phyloP scores from a whole-genome alignment of 2,797 vertebrate genomes.

The Arrhamphus sclerolepis region DNA sequence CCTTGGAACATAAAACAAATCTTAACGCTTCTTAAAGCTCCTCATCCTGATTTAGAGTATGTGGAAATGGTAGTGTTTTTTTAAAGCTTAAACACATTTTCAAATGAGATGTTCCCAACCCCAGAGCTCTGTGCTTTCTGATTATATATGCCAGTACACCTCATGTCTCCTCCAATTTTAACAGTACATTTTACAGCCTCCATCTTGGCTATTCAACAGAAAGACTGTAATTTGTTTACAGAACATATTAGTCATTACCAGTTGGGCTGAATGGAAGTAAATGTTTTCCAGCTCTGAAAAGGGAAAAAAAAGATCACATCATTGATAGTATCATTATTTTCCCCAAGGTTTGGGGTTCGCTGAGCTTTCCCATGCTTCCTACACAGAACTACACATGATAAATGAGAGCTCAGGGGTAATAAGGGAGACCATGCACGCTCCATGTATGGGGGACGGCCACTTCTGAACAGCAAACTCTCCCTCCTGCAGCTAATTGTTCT shows the following conservation, averaged over 20 bases:
- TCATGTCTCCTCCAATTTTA: neutral
- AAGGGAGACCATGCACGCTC: constrained; percentile 56
- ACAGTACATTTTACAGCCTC: constrained; percentile 5
- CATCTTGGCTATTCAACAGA: neutral
- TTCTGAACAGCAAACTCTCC: constrained; percentile 37
- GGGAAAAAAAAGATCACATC: too few relatives aligned
- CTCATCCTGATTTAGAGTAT: constrained; percentile 54
- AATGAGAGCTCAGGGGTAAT: constrained; percentile 57
- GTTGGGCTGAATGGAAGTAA: neutral
- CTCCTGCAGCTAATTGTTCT: constrained; percentile 36
- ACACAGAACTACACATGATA: constrained; percentile 56
- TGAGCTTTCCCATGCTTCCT: constrained; percentile 58
- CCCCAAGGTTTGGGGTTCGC: constrained; percentile 14
- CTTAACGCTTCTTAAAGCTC: constrained; percentile 60
- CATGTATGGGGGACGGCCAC: constrained; percentile 13
- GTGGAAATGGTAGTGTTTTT: constrained; percentile 11
- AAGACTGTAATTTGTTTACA: constrained; percentile 5
- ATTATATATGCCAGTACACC: neutral
- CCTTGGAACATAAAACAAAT: constrained; percentile 71
- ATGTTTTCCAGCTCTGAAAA: constrained; percentile 10
- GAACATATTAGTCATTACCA: too few relatives aligned
- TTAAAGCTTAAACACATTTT: constrained; percentile 41
- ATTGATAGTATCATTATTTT: too few relatives aligned
- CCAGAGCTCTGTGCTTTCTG: constrained; percentile 7
- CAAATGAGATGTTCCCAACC: neutral